A percentile compares a stretch with the other conserved stretches of the same genome.
Evolutionary conservation across 2,888 invertebrate species (phyloP).

Genomic region (Pammene fasciana): DNA sequence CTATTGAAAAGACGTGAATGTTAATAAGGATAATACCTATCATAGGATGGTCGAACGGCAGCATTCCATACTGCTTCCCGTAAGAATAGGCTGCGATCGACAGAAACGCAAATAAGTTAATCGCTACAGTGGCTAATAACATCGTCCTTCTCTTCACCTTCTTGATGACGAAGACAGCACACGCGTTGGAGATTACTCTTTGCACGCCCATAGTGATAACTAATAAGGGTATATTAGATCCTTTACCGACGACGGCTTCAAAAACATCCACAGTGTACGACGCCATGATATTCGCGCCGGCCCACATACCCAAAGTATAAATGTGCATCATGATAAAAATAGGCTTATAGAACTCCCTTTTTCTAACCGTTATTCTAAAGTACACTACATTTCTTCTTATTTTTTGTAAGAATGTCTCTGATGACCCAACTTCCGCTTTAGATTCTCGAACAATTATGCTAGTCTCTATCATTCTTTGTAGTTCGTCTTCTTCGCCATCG

Average conservation of each 20-base stretch:
- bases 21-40: slow-evolving; percentile 58
- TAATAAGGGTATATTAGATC: slow-evolving; percentile 53
- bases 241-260: slow-evolving; percentile 55
- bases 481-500: slow-evolving; percentile 63
- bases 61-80: slow-evolving; percentile 49
- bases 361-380: slow-evolving; percentile 50
- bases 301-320: slow-evolving; percentile 60
- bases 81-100: slow-evolving; percentile 59
- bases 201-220: slow-evolving; percentile 59
- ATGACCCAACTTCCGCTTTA: slow-evolving; percentile 49
- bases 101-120: slow-evolving; percentile 54
- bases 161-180: slow-evolving; percentile 58
- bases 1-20: slow-evolving; percentile 77
- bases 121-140: slow-evolving; percentile 54
- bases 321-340: slow-evolving; percentile 65
- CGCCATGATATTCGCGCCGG: slow-evolving; percentile 60
- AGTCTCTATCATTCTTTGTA: slow-evolving; percentile 62
- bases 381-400: slow-evolving; percentile 47
- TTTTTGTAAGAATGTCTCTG: slow-evolving; percentile 45
- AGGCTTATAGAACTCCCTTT: slow-evolving; percentile 64
- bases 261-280: slow-evolving; percentile 60
- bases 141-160: slow-evolving; percentile 59
- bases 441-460: slow-evolving; percentile 57
- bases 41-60: slow-evolving; percentile 58
- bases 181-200: slow-evolving; percentile 57